A percentile compares a stretch with the other conserved stretches of the same genome.
These are phyloP conservation scores for Ceratina australensis DNA, from an alignment of 1,140 invertebrate species.

Conservation along the genomic window DNA sequence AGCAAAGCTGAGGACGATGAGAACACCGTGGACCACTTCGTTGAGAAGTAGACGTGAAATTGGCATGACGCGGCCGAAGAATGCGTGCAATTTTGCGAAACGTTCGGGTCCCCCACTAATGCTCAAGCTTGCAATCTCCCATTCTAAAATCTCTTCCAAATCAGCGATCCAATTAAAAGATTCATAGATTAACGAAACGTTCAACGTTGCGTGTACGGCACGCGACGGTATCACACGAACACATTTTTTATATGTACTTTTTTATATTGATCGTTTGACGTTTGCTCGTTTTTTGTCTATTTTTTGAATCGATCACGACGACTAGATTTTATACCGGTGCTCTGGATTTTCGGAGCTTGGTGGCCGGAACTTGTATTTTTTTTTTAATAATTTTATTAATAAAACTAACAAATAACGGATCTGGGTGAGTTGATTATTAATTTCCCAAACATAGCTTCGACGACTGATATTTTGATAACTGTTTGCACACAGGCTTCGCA, in stretches of 20 bases:
- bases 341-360: conserved; percentile 40
- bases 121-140: conserved; percentile 48
- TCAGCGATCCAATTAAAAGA: background rate
- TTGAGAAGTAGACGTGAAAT: conserved; percentile 66
- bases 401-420: conserved; percentile 57
- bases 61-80: conserved; percentile 51
- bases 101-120: conserved; percentile 47
- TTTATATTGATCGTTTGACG: background rate
- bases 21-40: conserved; percentile 63
- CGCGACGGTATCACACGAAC: background rate
- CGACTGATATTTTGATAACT: conserved; percentile 7
- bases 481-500: conserved; percentile 37
- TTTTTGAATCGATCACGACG: background rate
- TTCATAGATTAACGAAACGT: background rate
- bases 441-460: conserved; percentile 16
- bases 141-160: background rate
- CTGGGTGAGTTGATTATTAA: conserved; percentile 52
- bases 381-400: conserved; percentile 55
- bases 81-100: conserved; percentile 51
- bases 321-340: conserved; percentile 5
- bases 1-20: conserved; percentile 64
- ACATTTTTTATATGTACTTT: background rate
- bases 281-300: background rate
- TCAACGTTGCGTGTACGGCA: background rate
- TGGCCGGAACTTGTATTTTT: conserved; percentile 30